Evolutionary conservation across 1,140 invertebrate species (phyloP).

Genomic region (Globodera rostochiensis): DNA sequence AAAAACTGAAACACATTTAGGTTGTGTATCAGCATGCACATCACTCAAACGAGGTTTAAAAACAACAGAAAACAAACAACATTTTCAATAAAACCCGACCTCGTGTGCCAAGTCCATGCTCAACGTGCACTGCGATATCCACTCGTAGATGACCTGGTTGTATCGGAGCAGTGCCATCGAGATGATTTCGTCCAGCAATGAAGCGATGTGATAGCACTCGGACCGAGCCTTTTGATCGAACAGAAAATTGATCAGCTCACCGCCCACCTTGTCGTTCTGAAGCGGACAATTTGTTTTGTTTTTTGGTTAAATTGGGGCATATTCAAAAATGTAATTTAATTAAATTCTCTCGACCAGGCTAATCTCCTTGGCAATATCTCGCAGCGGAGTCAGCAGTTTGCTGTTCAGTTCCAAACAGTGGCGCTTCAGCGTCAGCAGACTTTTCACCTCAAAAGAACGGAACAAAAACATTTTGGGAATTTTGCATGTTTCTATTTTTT

Average conservation of each 20-base stretch:
- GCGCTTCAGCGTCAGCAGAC: conserved; percentile 36
- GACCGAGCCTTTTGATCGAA: conserved; percentile 18
- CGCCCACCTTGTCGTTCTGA: conserved; percentile 33
- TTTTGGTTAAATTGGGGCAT: too few relatives aligned
- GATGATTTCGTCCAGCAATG: conserved; percentile 31
- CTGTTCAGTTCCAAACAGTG: conserved; percentile 20
- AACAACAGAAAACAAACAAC: too few relatives aligned
- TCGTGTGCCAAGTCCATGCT: conserved; percentile 38
- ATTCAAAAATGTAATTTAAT: too few relatives aligned
- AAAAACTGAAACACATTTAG: conserved; percentile 24
- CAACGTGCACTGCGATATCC: conserved; percentile 41
- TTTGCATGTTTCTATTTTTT: background rate
- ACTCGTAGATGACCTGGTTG: conserved; percentile 36
- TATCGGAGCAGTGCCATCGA: conserved; percentile 35
- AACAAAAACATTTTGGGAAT: background rate
- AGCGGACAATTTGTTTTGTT: background rate
- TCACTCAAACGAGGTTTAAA: too few relatives aligned
- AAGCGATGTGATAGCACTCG: background rate
- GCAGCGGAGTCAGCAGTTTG: conserved; percentile 8
- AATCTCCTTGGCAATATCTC: conserved; percentile 22
- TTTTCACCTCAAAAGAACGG: conserved; percentile 16
- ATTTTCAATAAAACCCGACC: conserved; percentile 9
- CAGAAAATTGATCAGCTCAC: conserved; percentile 37
- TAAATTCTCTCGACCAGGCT: conserved; percentile 30
- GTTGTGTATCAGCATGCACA: too few relatives aligned